Base-by-base conservation (phyloP, 2,888 invertebrate species). In the Lucinisca nassula region DNA sequence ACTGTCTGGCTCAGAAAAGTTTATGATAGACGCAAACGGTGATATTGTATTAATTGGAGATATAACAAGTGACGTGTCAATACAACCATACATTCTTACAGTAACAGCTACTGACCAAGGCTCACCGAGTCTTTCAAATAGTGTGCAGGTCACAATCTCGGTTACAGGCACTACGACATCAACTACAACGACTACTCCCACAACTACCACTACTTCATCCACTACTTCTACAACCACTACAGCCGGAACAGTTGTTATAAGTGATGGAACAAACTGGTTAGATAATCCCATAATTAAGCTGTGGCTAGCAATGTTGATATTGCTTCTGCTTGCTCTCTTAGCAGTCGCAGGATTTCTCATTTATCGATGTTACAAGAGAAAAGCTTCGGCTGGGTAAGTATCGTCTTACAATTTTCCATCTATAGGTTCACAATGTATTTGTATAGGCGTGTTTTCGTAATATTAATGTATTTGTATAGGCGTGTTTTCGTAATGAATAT, bases 41-140 rank as follows among this genome's bases (percentile, higher is more conserved):
- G 40, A 79, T 58, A 70, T 89, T 2, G 3, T 1, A 10, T 17
- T 67, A 3, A 75, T 87, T 70, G 90, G 79, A 49, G 88, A 88
- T 32, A 55, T 87, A 24, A 84, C 88, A 0, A 88, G 80, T n/a
- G 87, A 55, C 0, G 40, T 84, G 1, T 83, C 82, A 21, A 78
- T 84, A 14, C 84, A 84, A 12, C 55, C 73, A 14, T 87, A 85
- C 67, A 79, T 73, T 12, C 49, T 87, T 21, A 79, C 83, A 27
- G 81, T 84, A 37, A 85, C 85, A 14, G 85, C 85, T n/a, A 82
- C 82, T 12, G 87, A 87, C 74, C 73, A 72, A 14, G 86, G 85
- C 49, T 72, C 76, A 6, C 85, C 85, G 2, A 45, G 78, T 10
- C 76, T 78, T 24, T 76, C 85, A 24, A 77, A n/a, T 4, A 83